phyloP scores from a whole-genome alignment of 2,888 invertebrate species.

The Colostygia pectinataria region DNA sequence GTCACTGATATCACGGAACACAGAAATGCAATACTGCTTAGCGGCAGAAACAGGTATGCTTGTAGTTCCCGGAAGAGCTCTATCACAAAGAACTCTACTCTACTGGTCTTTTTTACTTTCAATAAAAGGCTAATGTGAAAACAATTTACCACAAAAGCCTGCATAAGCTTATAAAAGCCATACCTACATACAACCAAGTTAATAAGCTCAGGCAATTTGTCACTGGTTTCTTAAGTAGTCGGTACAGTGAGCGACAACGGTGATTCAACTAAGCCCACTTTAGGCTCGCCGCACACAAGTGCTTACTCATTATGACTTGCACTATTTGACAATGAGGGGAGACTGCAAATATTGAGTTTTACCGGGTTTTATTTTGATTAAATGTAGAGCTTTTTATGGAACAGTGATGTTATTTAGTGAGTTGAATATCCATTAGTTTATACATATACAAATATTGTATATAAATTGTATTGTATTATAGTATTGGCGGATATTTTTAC shows the following conservation, averaged over 20 bases:
- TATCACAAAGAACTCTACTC: too few species aligned
- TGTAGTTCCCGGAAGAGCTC: too few species aligned
- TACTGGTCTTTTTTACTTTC: neutral
- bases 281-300: slow-evolving; percentile 26
- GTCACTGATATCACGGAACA: too few species aligned
- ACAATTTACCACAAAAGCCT: neutral
- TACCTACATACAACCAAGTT: slow-evolving; percentile 13
- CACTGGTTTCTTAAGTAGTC: slow-evolving; percentile 9
- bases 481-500: too few species aligned
- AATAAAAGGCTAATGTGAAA: neutral
- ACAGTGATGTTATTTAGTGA: slow-evolving; percentile 2
- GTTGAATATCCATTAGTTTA: neutral
- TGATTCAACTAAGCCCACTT: slow-evolving; percentile 25
- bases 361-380: slow-evolving; percentile 19
- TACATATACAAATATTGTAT: too few species aligned
- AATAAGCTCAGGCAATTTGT: slow-evolving; percentile 31
- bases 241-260: slow-evolving; percentile 29
- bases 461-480: neutral
- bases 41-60: too few species aligned
- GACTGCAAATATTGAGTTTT: slow-evolving; percentile 26
- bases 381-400: slow-evolving; percentile 12
- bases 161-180: slow-evolving; percentile 8
- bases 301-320: slow-evolving; percentile 31
- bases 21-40: too few species aligned
- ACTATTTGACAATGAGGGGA: slow-evolving; percentile 13